Evolutionary conservation across 2,888 invertebrate species (phyloP), one percentile per base, ranked within the genome.

Genomic region (Sphaerophoria rueppellii): DNA sequence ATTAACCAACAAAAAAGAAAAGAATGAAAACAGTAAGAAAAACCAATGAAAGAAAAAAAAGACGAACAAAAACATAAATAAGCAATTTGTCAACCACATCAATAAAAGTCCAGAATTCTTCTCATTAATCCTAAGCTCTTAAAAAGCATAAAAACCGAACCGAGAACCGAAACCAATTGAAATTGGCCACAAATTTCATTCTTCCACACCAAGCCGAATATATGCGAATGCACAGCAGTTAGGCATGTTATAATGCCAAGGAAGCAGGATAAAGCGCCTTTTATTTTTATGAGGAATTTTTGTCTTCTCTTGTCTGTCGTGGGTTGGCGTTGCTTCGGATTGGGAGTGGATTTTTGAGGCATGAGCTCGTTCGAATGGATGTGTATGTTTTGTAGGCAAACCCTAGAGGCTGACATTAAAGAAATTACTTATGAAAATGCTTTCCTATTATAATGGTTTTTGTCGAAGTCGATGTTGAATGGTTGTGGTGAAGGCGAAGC

Each of bases 111-210:
- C 70, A 74, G 58, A 48, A 72, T 55, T 57, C 37, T 70, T 57
- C 24, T 54, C 67, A 75, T 58, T 75, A 75, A 67, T 61, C 69
- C 50, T 11, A 24, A 9, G n/a, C 35, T 69, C 16, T 72, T 78
- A 52, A 77, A 46, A 75, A 43, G 65, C 50, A 65, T 63, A 54
- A 74, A 60, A 83, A 67, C 73, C 63, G 50, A 65, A 79, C 57
- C 34, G 14, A 83, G 14, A 48, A 48, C 43, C 67, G 70, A 76
- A 81, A 85, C 85, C 81, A 85, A 85, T 81, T 76, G 76, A 81
- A 85, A 85, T 77, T 81, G 85, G 76, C 85, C 85, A 85, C 85
- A 85, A 81, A 85, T 81, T 85, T 76, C 70, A 79, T 79, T 85
- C 52, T 74, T 80, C 40, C 12, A 14, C 40, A 67, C 40, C 67